Evolutionary conservation across 1,140 invertebrate species (phyloP).

Genomic region (Orchesella cincta): DNA sequence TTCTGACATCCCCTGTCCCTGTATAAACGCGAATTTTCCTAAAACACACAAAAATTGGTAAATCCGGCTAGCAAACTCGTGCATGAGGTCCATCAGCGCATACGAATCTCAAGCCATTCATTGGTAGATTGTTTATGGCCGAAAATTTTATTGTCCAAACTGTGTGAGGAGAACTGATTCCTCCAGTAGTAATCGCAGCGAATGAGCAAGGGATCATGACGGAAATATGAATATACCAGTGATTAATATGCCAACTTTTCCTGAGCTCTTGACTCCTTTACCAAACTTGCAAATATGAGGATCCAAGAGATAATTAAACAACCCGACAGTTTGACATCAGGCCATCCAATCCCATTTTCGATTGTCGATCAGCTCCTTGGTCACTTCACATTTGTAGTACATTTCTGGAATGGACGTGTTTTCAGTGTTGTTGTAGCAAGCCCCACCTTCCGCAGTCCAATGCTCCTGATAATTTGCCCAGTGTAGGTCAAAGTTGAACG

Average conservation of each 20-base stretch:
- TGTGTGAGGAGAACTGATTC: conserved; percentile 63
- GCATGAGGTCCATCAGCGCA: conserved; percentile 58
- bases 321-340: conserved; percentile 72
- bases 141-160: too few relatives aligned
- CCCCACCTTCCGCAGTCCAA: conserved; percentile 46
- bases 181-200: conserved; percentile 65
- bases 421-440: not conserved
- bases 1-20: conserved; percentile 49
- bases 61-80: conserved; percentile 61
- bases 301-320: conserved; percentile 75
- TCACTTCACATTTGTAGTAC: conserved; percentile 59
- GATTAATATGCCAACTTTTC: conserved; percentile 4
- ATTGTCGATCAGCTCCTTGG: conserved; percentile 66
- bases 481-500: conserved; percentile 53
- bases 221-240: conserved; percentile 66
- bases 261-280: conserved; percentile 75
- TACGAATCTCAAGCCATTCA: conserved; percentile 59
- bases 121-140: conserved; percentile 59
- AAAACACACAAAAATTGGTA: conserved; percentile 60
- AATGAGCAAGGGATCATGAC: conserved; percentile 65
- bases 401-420: not conserved
- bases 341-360: conserved; percentile 70
- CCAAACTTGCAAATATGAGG: conserved; percentile 71
- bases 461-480: conserved; percentile 53
- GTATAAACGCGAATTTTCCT: conserved; percentile 52